Conservation (phyloP, 64 coral and sea anemone genomes). For the Porites lutea region DNA sequence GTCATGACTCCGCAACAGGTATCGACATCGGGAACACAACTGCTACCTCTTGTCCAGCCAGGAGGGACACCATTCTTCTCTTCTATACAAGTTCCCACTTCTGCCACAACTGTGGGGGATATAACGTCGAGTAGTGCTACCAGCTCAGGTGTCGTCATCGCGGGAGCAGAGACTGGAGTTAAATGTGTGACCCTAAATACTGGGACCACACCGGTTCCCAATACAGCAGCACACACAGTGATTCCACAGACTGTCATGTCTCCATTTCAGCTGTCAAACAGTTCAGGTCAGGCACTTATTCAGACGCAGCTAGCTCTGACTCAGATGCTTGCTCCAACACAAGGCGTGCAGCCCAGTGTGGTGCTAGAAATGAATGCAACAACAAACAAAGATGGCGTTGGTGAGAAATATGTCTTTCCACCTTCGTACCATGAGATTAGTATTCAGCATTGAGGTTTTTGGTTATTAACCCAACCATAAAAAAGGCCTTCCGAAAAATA, state of each 20-base stretch:
- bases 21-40: constrained; percentile 44
- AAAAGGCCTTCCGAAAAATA: too few relatives aligned
- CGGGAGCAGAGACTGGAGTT: constrained; percentile 38
- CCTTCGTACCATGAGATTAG: not conserved
- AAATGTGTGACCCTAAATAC: not conserved
- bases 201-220: not conserved
- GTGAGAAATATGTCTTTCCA: not conserved
- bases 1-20: constrained; percentile 63
- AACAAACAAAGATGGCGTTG: constrained; percentile 33
- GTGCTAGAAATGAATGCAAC: constrained; percentile 23
- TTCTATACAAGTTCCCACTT: not conserved
- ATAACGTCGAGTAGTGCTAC: not conserved
- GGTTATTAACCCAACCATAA: too few relatives aligned
- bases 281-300: constrained; percentile 36
- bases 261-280: constrained; percentile 32
- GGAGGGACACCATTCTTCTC: constrained; percentile 56
- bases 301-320: constrained; percentile 52
- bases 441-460: too few relatives aligned
- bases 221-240: constrained; percentile 53
- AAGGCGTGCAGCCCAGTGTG: constrained; percentile 30
- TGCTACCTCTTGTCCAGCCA: constrained; percentile 54
- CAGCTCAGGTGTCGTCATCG: constrained; percentile 38
- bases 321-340: constrained; percentile 40
- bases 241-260: constrained; percentile 73
- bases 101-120: constrained; percentile 5